A percentile compares a stretch with the other conserved stretches of the same genome.
phyloP scores from a whole-genome alignment of 1,140 invertebrate species.

The Phortica variegata region DNA sequence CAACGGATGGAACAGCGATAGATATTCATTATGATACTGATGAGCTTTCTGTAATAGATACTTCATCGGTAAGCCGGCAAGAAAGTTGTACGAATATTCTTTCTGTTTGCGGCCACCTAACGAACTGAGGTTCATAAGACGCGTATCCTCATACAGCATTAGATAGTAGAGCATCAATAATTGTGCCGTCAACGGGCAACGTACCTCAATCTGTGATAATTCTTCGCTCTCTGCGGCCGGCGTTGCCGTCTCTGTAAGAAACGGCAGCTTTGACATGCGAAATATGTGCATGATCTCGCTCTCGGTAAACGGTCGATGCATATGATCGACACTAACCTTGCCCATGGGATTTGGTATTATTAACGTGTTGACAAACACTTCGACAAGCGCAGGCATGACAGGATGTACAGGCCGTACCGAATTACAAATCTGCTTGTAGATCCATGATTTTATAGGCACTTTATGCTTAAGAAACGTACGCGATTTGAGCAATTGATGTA shows the following conservation, averaged over 20 bases:
- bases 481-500: constrained; percentile 93
- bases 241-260: constrained; percentile 61
- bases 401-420: constrained; percentile 87
- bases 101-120: constrained; percentile 76
- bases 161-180: constrained; percentile 90
- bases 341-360: constrained; percentile 69
- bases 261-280: constrained; percentile 68
- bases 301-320: constrained; percentile 89
- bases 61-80: constrained; percentile 90
- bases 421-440: constrained; percentile 88
- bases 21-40: constrained; percentile 86
- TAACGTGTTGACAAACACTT: constrained; percentile 94
- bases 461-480: constrained; percentile 95
- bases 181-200: constrained; percentile 81
- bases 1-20: constrained; percentile 81
- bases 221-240: constrained; percentile 30
- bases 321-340: constrained; percentile 63
- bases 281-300: constrained; percentile 87
- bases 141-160: constrained; percentile 88
- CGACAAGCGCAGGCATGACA: constrained; percentile 87
- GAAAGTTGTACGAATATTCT: constrained; percentile 83
- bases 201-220: constrained; percentile 31
- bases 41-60: constrained; percentile 92
- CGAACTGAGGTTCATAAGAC: constrained; percentile 76
- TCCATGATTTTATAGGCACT: constrained; percentile 93